Conservation (phyloP, 2,113 vertebrate species). For the Ahaetulla prasina region DNA sequence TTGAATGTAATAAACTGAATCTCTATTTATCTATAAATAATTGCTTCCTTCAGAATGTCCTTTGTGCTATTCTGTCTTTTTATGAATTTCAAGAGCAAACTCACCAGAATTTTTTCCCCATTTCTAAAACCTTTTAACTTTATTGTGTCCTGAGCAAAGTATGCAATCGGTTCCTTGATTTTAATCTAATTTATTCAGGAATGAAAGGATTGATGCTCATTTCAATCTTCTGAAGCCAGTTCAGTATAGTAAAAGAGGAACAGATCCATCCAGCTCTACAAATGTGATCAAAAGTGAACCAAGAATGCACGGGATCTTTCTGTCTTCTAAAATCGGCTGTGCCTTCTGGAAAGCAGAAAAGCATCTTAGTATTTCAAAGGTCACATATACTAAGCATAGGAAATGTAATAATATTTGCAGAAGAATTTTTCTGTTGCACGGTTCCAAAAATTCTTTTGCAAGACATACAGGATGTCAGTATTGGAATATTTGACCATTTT, state of each 20-base stretch:
- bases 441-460: background rate
- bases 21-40: background rate
- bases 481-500: background rate
- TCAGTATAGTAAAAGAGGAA: background rate
- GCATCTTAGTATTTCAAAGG: background rate
- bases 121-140: background rate
- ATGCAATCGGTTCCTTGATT: background rate
- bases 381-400: background rate
- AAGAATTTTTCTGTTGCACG: background rate
- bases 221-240: background rate
- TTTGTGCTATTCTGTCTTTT: background rate
- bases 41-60: background rate
- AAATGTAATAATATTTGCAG: background rate
- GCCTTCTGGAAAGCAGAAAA: background rate
- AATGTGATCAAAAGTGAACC: background rate
- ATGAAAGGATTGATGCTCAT: background rate
- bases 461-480: background rate
- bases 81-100: background rate
- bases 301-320: background rate
- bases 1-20: background rate
- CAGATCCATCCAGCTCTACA: background rate
- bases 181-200: background rate
- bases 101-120: background rate
- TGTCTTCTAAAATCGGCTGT: background rate
- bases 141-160: background rate